A percentile compares a stretch with the other conserved stretches of the same genome.
Conservation (phyloP, 2,113 vertebrate genomes). For the Uria lomvia region DNA sequence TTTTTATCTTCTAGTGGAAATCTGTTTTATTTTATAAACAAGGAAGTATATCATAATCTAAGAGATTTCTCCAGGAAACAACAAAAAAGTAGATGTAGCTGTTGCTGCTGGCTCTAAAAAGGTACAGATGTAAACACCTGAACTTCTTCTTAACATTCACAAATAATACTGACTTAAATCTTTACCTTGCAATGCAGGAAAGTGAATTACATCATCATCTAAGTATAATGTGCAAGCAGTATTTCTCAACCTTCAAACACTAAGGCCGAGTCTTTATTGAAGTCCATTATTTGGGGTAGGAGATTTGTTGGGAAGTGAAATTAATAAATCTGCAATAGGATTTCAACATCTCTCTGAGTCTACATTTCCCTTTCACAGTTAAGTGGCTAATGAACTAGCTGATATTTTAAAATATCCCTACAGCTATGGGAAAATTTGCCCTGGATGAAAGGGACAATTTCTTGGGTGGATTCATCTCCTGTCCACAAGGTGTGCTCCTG, state of each 20-base stretch:
- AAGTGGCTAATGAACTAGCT: neutral
- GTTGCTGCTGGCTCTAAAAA: neutral
- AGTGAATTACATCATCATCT: neutral
- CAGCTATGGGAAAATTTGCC: neutral
- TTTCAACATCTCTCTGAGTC: neutral
- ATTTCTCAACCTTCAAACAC: neutral
- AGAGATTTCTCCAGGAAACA: conserved; percentile 8
- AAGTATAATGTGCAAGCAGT: neutral
- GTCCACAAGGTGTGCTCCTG: neutral
- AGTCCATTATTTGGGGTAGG: neutral
- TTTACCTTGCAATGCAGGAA: neutral
- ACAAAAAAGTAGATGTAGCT: neutral
- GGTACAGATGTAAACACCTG: neutral
- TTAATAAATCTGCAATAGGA: neutral
- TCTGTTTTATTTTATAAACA: conserved; percentile 24
- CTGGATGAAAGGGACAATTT: neutral
- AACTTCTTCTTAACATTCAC: neutral
- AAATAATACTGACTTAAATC: neutral
- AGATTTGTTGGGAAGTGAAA: neutral
- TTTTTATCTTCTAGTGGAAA: conserved; percentile 33
- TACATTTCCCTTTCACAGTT: neutral
- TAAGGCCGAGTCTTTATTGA: neutral
- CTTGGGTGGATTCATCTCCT: neutral
- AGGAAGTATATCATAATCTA: neutral
- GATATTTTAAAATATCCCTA: neutral